Conservation (phyloP, 2,888 invertebrate species). For the Spilarctia lutea region DNA sequence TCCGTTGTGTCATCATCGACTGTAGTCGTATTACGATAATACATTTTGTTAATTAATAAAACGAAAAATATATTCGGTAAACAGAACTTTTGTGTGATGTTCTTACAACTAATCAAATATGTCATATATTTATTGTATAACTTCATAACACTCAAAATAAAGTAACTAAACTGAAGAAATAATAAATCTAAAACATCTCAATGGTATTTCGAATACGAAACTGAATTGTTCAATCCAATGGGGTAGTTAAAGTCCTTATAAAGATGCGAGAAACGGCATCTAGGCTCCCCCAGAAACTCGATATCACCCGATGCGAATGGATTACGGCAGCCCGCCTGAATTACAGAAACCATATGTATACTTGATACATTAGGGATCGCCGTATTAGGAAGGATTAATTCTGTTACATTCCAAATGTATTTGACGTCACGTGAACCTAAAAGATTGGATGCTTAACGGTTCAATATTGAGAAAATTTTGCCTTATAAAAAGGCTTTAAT, state of each 20-base stretch:
- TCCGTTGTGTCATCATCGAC: constrained; percentile 72
- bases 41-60: constrained; percentile 45
- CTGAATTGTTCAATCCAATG: constrained; percentile 41
- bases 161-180: constrained; percentile 17
- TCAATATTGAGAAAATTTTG: constrained; percentile 22
- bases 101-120: neutral
- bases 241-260: constrained; percentile 52
- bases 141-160: neutral
- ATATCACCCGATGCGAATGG: constrained; percentile 77
- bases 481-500: constrained; percentile 30
- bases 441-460: constrained; percentile 61
- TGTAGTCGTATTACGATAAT: constrained; percentile 66
- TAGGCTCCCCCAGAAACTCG: constrained; percentile 75
- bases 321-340: constrained; percentile 81
- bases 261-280: constrained; percentile 68
- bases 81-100: neutral
- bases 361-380: constrained; percentile 78
- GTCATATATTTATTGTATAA: neutral
- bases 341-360: constrained; percentile 84
- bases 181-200: constrained; percentile 37
- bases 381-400: constrained; percentile 81
- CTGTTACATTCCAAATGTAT: constrained; percentile 72
- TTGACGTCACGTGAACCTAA: constrained; percentile 64
- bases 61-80: neutral
- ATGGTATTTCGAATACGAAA: constrained; percentile 35